Percentiles rank a stretch among this genome's conserved stretches.
These are phyloP conservation scores for Pitangus sulphuratus DNA, from an alignment of 2,797 vertebrate genomes.

Conservation along the genomic window DNA sequence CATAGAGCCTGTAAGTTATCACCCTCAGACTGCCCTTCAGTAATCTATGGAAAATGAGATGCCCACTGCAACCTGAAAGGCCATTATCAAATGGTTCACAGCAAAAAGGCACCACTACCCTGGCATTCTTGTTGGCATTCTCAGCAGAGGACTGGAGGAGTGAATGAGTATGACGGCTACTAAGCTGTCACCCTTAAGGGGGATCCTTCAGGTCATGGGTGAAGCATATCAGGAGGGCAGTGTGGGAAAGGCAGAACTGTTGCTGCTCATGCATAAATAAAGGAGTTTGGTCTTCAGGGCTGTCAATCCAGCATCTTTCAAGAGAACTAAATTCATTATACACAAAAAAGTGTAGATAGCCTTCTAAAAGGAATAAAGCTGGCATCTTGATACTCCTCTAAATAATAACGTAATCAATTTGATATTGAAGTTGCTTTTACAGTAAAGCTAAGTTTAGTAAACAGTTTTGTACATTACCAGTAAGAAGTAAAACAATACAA, in stretches of 20 bases:
- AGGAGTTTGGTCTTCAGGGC: constrained; percentile 50
- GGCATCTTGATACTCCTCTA: constrained; percentile 2
- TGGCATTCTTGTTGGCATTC: not conserved
- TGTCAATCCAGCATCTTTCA: constrained; percentile 68
- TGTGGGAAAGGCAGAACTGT: constrained; percentile 60
- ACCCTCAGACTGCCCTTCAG: not conserved
- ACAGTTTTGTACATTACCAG: not conserved
- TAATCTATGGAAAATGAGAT: not conserved
- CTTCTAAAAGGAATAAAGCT: constrained; percentile 19
- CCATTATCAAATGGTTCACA: not conserved
- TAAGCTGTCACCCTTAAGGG: constrained; percentile 30
- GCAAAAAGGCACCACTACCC: not conserved
- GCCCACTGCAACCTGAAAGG: not conserved
- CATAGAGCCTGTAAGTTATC: not conserved
- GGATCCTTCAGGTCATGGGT: constrained; percentile 58
- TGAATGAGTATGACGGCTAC: constrained; percentile 1
- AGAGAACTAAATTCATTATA: constrained; percentile 48
- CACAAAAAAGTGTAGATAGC: constrained; percentile 2
- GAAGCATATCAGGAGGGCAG: constrained; percentile 54
- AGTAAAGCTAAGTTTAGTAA: not conserved
- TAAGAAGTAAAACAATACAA: not conserved
- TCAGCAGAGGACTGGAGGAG: not conserved
- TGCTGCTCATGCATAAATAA: constrained; percentile 71
- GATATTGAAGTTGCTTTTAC: not conserved
- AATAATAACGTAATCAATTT: constrained; percentile 7